Base-by-base conservation (phyloP, 2,113 vertebrate species). In the Climacteris rufus region DNA sequence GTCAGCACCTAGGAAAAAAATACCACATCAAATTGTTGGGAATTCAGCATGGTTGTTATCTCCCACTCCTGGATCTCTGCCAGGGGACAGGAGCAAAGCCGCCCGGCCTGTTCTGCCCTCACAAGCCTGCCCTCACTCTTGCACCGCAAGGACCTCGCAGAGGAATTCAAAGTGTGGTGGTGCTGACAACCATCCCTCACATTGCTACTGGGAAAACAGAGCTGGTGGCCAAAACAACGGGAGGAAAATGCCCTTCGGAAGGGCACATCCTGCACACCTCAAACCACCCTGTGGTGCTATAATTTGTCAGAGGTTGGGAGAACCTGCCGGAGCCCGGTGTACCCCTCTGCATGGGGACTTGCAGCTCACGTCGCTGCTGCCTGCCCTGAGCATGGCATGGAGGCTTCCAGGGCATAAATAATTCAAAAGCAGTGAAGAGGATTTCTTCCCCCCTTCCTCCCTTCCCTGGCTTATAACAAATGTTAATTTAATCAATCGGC, bases 401-500 rank as follows among this genome's bases (percentile, higher is more conserved):
- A 97, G 97, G 89, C 91, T 96, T 97, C 94, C 92, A 95, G 83
- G 95, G 89, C 96, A 98, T 98, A 98, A 98, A 98, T 98, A 98
- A 98, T 98, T 97, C 98, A 98, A 96, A 92, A 97, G 96, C 87
- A 81, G 59, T 74, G 97, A 96, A 97, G 96, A 97, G 93, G 89
- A 95, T 95, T 97, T 98, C 93, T 98, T 87, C 95, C 96, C 97
- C 65, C 75, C 69, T 83, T 81, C 89, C 86, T 93, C 93, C 83
- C 68, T 90, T 97, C 94, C 96, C 97, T 98, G 98, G 98, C 98
- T 98, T 98, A 98, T 99, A 99, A 99, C 98, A 98, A 99, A 99
- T 99, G 98, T 98, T 99, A 99, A 99, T 99, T 99, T 99, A 99
- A 99, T 99, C 99, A 99, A 99, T 99, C 96, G 98, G 98, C 98